Percentiles rank a stretch among this genome's conserved stretches.
Conservation (phyloP, 1,140 invertebrate species). For the Macrocentrus cingulum region DNA sequence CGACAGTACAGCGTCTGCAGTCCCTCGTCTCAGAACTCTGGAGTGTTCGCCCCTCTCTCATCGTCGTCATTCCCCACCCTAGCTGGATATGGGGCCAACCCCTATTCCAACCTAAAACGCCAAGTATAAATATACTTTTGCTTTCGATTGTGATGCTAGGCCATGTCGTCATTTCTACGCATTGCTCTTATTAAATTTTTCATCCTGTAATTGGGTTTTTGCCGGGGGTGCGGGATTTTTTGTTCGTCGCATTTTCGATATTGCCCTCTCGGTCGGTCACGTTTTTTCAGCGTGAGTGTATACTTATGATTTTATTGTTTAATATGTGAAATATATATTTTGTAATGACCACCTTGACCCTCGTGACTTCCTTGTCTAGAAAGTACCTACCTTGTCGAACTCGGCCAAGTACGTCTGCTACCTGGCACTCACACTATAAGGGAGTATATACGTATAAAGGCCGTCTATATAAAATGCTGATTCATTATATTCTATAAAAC, state of each 20-base stretch:
- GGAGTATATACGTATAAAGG: constrained; percentile 18
- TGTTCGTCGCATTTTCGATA: too few species aligned
- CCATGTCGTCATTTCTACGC: constrained; percentile 52
- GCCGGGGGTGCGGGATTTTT: too few species aligned
- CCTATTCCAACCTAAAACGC: constrained; percentile 35
- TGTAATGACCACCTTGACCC: neutral
- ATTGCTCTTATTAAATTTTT: constrained; percentile 34
- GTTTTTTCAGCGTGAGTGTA: too few species aligned
- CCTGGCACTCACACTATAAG: constrained; percentile 23
- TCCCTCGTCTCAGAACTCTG: constrained; percentile 26
- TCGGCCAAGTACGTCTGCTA: constrained; percentile 53
- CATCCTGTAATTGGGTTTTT: too few species aligned
- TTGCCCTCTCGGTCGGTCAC: too few species aligned
- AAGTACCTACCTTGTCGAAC: constrained; percentile 50
- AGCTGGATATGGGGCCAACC: constrained; percentile 47
- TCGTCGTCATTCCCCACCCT: constrained; percentile 39
- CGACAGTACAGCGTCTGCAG: constrained; percentile 19
- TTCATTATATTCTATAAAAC: constrained; percentile 56
- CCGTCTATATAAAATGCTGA: constrained; percentile 50
- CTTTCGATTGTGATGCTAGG: constrained; percentile 41
- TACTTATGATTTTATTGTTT: too few species aligned
- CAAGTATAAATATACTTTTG: constrained; percentile 35
- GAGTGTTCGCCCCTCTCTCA: constrained; percentile 30
- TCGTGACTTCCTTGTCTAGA: constrained; percentile 41
- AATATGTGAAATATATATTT: too few species aligned